These are phyloP conservation scores for Catalaphyllia jardinei DNA, from an alignment of 64 coral and sea anemone species.

Conservation along the genomic window DNA sequence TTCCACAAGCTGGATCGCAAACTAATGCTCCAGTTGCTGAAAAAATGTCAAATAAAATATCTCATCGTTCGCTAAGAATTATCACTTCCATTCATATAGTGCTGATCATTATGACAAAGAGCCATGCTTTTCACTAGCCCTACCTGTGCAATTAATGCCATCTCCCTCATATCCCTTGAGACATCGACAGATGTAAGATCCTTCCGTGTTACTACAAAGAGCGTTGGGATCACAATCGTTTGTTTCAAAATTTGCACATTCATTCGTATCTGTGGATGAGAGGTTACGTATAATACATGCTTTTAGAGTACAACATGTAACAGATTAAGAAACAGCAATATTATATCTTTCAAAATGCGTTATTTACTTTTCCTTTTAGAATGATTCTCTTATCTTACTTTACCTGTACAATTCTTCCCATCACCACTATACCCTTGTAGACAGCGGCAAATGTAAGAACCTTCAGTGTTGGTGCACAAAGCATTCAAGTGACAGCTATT, in stretches of 20 bases:
- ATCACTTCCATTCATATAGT: slow-evolving; percentile 13
- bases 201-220: neutral
- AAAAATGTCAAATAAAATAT: neutral
- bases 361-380: too few species aligned
- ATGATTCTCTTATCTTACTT: neutral
- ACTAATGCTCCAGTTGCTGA: neutral
- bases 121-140: too few species aligned
- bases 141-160: slow-evolving; percentile 45
- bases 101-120: neutral
- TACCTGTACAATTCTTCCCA: slow-evolving; percentile 49
- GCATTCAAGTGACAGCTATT: slow-evolving; percentile 19
- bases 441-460: slow-evolving; percentile 22
- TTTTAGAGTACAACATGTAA: neutral
- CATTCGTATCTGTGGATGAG: slow-evolving; percentile 7
- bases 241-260: neutral
- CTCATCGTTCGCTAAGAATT: neutral
- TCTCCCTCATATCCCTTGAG: slow-evolving; percentile 15
- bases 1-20: slow-evolving; percentile 46
- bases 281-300: neutral
- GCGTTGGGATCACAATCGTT: slow-evolving; percentile 1
- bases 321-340: neutral
- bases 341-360: neutral
- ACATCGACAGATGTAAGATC: slow-evolving; percentile 5
- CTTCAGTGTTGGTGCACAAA: slow-evolving; percentile 35
- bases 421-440: slow-evolving; percentile 59